A percentile compares a stretch with the other conserved stretches of the same genome.
phyloP scores from a whole-genome alignment of 2,797 vertebrate genomes.

The Setipinna tenuifilis region DNA sequence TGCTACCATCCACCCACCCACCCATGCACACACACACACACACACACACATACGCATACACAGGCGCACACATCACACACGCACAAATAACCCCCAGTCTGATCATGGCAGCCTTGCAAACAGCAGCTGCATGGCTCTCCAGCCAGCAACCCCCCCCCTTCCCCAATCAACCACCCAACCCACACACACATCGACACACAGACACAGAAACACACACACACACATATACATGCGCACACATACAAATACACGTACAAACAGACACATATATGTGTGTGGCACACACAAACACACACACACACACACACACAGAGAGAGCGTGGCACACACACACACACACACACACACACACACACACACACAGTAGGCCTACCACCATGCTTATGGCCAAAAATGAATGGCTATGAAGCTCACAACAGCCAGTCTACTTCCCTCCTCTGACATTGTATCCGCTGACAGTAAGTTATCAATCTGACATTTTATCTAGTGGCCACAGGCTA shows the following conservation, averaged over 20 bases:
- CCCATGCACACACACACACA: background rate
- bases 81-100: background rate
- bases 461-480: too few species aligned
- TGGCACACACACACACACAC: background rate
- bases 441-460: too few species aligned
- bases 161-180: background rate
- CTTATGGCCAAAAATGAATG: too few species aligned
- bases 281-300: background rate
- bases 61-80: conserved; percentile 8
- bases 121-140: conserved; percentile 6
- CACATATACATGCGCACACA: background rate
- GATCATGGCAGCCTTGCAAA: background rate
- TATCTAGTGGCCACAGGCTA: too few species aligned
- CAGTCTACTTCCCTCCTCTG: too few species aligned
- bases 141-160: background rate
- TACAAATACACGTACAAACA: background rate
- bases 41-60: background rate
- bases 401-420: too few species aligned
- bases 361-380: too few species aligned
- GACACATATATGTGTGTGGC: background rate
- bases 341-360: too few species aligned
- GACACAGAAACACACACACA: background rate
- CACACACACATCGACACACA: background rate
- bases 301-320: background rate
- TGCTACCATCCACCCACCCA: background rate